These are phyloP conservation scores for Enteromius trimaculatus DNA, from an alignment of 2,797 vertebrate genomes.

Conservation along the genomic window DNA sequence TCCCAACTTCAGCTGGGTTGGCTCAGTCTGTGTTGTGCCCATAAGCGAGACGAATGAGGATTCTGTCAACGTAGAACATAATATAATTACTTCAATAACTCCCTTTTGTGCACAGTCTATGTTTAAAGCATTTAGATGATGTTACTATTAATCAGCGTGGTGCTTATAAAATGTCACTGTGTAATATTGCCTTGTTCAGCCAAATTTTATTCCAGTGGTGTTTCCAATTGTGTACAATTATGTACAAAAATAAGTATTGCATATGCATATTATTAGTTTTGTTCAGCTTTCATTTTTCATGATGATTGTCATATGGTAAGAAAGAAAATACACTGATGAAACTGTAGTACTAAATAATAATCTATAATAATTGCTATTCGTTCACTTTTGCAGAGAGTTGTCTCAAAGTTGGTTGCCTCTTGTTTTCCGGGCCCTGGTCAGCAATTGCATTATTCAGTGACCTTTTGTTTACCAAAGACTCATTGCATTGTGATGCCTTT, in stretches of 20 bases:
- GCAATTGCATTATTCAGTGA: neutral
- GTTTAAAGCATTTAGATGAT: neutral
- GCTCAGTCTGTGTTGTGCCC: neutral
- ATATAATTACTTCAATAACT: neutral
- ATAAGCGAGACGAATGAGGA: neutral
- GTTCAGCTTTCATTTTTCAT: no score
- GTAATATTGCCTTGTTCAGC: neutral
- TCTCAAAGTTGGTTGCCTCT: no score
- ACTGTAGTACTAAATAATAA: neutral
- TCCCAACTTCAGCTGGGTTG: constrained; percentile 76
- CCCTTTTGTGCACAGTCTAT: neutral
- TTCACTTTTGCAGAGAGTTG: neutral
- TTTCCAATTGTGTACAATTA: no score
- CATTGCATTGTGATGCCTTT: neutral
- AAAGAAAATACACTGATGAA: no score
- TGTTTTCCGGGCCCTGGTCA: neutral
- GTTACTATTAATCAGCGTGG: neutral
- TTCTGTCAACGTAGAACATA: neutral
- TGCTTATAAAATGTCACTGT: neutral
- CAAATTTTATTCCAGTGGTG: neutral
- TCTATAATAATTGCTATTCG: neutral
- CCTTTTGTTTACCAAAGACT: neutral
- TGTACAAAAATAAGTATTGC: no score
- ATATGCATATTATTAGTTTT: no score
- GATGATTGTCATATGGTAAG: no score